Percentiles rank a stretch among this genome's conserved stretches.
phyloP scores from a whole-genome alignment of 2,113 vertebrate species.

The Collichthys lucidus region DNA sequence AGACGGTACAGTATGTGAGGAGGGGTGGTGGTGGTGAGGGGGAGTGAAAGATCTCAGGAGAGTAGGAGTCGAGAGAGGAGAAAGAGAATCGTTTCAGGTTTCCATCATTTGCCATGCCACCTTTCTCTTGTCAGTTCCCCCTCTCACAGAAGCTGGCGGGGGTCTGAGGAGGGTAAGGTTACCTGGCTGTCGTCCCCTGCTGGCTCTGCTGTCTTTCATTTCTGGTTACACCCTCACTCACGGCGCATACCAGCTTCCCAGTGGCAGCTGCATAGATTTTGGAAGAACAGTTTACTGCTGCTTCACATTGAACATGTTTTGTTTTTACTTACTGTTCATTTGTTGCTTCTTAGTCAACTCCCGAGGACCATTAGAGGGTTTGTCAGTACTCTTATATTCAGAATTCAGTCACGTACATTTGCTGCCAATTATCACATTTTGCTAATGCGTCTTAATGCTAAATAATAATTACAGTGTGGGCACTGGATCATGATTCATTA shows the following conservation, averaged over 20 bases:
- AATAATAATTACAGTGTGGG: slow-evolving; percentile 53
- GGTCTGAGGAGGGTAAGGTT: slow-evolving; percentile 77
- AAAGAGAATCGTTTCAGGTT: slow-evolving; percentile 71
- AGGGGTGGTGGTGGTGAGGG: slow-evolving; percentile 27
- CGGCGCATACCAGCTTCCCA: background rate
- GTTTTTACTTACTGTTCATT: background rate
- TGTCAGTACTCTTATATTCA: background rate
- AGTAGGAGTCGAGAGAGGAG: slow-evolving; percentile 72
- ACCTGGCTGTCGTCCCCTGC: slow-evolving; percentile 69
- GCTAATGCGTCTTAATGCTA: slow-evolving; percentile 54
- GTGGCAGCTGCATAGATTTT: slow-evolving; percentile 15
- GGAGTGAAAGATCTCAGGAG: slow-evolving; percentile 67
- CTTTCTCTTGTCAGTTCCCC: slow-evolving; percentile 59
- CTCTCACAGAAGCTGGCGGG: slow-evolving; percentile 63
- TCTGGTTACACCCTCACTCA: slow-evolving; percentile 55
- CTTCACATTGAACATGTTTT: background rate
- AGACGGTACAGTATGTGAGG: slow-evolving; percentile 60
- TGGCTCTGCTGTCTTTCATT: slow-evolving; percentile 57
- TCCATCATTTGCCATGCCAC: slow-evolving; percentile 60
- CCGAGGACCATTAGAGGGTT: background rate
- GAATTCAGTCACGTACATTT: slow-evolving; percentile 22
- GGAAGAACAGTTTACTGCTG: background rate
- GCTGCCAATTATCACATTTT: slow-evolving; percentile 49
- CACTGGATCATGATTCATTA: slow-evolving; percentile 50
- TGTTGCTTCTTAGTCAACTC: background rate